Conservation (phyloP, 2,888 invertebrate genomes). For the Meteorus cinctellus region DNA sequence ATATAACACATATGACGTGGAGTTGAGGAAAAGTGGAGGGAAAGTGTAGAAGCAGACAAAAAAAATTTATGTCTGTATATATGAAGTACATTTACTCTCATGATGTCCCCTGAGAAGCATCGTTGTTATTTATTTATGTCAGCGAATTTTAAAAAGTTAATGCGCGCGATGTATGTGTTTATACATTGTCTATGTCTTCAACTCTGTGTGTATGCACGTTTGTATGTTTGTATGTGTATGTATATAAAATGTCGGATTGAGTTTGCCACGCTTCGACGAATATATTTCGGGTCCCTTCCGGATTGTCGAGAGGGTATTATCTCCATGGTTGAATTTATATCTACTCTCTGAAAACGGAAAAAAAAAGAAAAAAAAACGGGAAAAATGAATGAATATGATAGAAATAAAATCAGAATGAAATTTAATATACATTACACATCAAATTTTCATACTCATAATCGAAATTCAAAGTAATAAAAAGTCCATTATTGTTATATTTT, state of each 20-base stretch:
- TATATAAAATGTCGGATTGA: slow-evolving; percentile 45
- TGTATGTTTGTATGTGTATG: neutral
- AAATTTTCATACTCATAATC: too few species aligned
- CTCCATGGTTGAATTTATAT: slow-evolving; percentile 6
- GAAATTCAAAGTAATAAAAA: too few species aligned
- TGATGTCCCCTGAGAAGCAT: slow-evolving; percentile 27
- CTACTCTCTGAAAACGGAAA: neutral
- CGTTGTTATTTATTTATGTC: slow-evolving; percentile 51
- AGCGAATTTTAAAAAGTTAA: slow-evolving; percentile 51
- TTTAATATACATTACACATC: neutral
- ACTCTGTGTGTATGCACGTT: neutral
- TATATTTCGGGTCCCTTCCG: slow-evolving; percentile 13
- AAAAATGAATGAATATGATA: neutral
- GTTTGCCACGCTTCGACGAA: slow-evolving; percentile 43
- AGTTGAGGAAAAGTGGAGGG: slow-evolving; percentile 3
- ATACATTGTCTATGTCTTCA: neutral
- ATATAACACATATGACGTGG: neutral
- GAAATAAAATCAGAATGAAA: neutral
- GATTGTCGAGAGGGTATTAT: slow-evolving; percentile 1
- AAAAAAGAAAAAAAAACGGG: too few species aligned
- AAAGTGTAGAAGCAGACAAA: slow-evolving; percentile 5
- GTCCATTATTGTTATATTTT: too few species aligned
- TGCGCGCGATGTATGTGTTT: slow-evolving; percentile 42
- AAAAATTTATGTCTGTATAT: slow-evolving; percentile 3
- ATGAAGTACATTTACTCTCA: slow-evolving; percentile 10